Evolutionary conservation across 1,140 invertebrate species (phyloP), one percentile per base, ranked within the genome.

Genomic region (Papilio xuthus): DNA sequence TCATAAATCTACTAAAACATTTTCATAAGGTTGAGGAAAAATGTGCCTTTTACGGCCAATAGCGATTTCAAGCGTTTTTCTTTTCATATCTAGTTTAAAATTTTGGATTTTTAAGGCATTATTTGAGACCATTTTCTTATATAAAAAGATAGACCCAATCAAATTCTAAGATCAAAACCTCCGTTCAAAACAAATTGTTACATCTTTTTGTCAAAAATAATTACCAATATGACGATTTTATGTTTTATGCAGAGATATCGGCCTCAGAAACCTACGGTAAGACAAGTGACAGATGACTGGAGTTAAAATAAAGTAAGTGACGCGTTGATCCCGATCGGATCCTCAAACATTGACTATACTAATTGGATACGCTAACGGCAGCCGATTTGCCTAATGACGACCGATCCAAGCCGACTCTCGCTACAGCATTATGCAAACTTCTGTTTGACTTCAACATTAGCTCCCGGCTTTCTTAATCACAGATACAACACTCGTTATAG

Each of bases 1-100:
- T 93, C 90, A 93, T 92, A 93, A 93, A 93, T 93, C 92, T 92
- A 88, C 83, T 85, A 87, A 82, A 92, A 92, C 89, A 86, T 91
- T 93, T 92, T 92, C 90, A 93, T 92, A 91, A 93, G 90, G 85
- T 91, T 89, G 83, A 84, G 81, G 83, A 85, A 86, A 90, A 92
- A 88, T 89, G 88, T 90, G 87, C 86, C 83, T 87, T 86, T 90
- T 84, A 84, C 80, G 83, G 82, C 88, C 42, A 84, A 86, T 86
- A 82, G 84, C 85, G 83, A 85, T 86, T 89, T 88, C 79, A 84
- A 84, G 81, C 85, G 85, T 84, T 81, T 82, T 83, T 82, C 69
- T 73, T 53, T 56, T 56, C 60, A n/a, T 82, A 79, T 44, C 47
- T n/a, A 37, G 26, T 41, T 77, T 60, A 32, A 26, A 63, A 63